Percentiles rank a stretch among this genome's conserved stretches.
Evolutionary conservation across 2,888 invertebrate species (phyloP).

Genomic region (Sesia bembeciformis): DNA sequence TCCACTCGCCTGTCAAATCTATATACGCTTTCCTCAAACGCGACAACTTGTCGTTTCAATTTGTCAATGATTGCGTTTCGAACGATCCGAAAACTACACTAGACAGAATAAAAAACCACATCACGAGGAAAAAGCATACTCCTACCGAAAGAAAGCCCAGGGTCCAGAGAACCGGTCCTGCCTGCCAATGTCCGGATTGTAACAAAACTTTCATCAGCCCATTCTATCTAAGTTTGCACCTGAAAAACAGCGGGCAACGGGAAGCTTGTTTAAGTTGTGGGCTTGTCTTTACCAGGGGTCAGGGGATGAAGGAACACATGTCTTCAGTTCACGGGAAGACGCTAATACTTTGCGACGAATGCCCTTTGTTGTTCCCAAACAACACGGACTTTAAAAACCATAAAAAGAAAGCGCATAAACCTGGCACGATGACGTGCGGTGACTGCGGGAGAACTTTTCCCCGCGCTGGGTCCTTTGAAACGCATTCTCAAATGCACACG

Average conservation of each 20-base stretch:
- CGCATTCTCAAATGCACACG: conserved; percentile 53
- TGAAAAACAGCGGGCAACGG: conserved; percentile 53
- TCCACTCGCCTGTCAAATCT: conserved; percentile 22
- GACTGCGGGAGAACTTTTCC: conserved; percentile 52
- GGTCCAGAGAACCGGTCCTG: conserved; percentile 29
- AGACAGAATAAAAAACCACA: conserved; percentile 27
- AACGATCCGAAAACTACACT: conserved; percentile 30
- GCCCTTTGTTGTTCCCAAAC: conserved; percentile 35
- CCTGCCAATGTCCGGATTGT: conserved; percentile 46
- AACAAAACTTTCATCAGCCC: conserved; percentile 45
- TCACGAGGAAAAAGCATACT: conserved; percentile 18
- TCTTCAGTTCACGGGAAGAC: conserved; percentile 27
- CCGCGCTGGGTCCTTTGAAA: conserved; percentile 37
- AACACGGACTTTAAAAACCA: conserved; percentile 32
- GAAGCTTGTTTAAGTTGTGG: conserved; percentile 52
- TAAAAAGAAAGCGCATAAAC: conserved; percentile 29
- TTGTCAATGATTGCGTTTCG: conserved; percentile 32
- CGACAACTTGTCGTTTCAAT: conserved; percentile 31
- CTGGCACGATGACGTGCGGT: conserved; percentile 34
- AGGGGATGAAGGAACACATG: conserved; percentile 40
- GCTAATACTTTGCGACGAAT: conserved; percentile 32
- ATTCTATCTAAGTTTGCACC: conserved; percentile 40
- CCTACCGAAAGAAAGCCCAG: conserved; percentile 20
- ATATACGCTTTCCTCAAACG: conserved; percentile 39
- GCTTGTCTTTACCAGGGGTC: conserved; percentile 28